Percentiles rank a stretch among this genome's conserved stretches.
Evolutionary conservation across 2,113 vertebrate genomes (phyloP).

Genomic region (Xenopus tropicalis): DNA sequence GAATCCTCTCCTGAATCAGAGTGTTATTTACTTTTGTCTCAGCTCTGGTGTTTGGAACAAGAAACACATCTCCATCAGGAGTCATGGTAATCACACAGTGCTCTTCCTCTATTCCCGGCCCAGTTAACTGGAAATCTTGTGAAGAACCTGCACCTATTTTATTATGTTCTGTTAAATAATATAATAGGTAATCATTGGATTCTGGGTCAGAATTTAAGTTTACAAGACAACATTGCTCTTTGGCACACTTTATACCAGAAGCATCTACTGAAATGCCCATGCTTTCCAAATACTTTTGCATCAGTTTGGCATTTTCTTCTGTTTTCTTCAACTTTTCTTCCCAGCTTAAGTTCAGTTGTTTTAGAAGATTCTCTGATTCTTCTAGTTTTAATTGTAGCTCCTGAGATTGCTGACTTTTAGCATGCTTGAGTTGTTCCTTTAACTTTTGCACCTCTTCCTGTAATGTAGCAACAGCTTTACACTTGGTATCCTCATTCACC

Average conservation of each 20-base stretch:
- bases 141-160: slow-evolving; percentile 9
- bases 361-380: slow-evolving; percentile 93
- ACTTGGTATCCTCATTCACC: slow-evolving; percentile 94
- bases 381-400: slow-evolving; percentile 92
- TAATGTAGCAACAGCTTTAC: slow-evolving; percentile 89
- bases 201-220: background rate
- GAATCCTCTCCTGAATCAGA: background rate
- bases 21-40: background rate
- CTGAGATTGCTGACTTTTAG: slow-evolving; percentile 88
- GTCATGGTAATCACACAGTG: slow-evolving; percentile 1
- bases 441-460: slow-evolving; percentile 93
- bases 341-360: slow-evolving; percentile 93
- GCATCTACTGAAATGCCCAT: background rate
- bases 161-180: background rate
- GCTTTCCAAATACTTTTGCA: background rate
- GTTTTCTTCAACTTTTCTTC: slow-evolving; percentile 96
- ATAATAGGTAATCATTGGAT: background rate
- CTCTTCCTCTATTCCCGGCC: background rate
- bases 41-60: background rate
- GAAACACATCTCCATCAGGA: background rate
- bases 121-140: slow-evolving; percentile 11
- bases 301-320: slow-evolving; percentile 60
- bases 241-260: background rate
- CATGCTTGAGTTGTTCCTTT: slow-evolving; percentile 80
- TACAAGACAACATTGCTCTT: background rate